phyloP scores from a whole-genome alignment of 2,797 vertebrate species.

The Neopelma chrysocephalum region DNA sequence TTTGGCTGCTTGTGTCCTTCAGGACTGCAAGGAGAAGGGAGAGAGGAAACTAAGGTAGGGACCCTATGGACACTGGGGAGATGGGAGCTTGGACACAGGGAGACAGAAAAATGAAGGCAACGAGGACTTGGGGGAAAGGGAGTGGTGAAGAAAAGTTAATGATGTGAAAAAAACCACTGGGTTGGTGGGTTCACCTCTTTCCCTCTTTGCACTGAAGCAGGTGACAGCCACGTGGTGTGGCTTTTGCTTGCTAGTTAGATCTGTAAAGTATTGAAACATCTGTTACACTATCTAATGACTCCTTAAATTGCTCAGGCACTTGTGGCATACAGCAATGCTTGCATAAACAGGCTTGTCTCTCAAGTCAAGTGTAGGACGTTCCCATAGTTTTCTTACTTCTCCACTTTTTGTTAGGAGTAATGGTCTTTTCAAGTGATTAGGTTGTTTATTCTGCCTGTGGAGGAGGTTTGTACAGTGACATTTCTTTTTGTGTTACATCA shows the following conservation, averaged over 20 bases:
- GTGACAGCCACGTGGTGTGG: background rate
- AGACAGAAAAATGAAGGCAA: background rate
- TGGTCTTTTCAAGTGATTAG: background rate
- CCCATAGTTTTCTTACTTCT: background rate
- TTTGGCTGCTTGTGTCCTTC: background rate
- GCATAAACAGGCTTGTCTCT: background rate
- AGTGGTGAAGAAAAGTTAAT: background rate
- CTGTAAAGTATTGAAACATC: conserved; percentile 21
- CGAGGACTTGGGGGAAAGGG: background rate
- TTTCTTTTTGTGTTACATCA: background rate
- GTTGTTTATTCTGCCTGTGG: background rate
- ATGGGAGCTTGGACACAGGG: background rate
- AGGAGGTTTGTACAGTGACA: background rate
- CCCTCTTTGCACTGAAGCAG: background rate
- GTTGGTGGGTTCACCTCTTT: background rate
- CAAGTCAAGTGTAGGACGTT: background rate
- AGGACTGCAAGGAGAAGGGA: background rate
- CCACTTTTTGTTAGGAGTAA: background rate
- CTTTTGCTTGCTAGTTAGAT: conserved; percentile 3
- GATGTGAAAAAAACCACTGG: background rate
- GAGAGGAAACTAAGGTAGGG: background rate
- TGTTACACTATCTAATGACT: background rate
- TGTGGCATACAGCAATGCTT: background rate
- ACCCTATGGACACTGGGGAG: background rate
- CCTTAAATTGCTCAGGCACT: background rate